phyloP scores from a whole-genome alignment of 2,113 vertebrate genomes.

The Lycocorax pyrrhopterus region DNA sequence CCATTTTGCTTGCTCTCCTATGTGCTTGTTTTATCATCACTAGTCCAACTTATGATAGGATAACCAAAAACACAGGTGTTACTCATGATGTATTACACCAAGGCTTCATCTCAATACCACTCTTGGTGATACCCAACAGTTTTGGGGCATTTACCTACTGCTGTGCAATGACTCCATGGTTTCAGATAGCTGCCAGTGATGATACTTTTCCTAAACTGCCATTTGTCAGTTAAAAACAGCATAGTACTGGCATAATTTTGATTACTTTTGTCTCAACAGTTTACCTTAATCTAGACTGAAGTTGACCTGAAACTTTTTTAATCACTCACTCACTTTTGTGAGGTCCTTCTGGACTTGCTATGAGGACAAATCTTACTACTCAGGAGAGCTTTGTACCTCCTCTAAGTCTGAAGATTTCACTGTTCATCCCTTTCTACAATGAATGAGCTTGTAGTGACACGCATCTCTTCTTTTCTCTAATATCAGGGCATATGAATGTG shows the following conservation, averaged over 20 bases:
- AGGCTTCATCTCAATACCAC: background rate
- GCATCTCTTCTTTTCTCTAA: background rate
- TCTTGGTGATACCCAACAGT: background rate
- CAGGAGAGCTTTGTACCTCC: background rate
- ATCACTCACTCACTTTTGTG: background rate
- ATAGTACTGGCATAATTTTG: background rate
- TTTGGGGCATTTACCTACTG: background rate
- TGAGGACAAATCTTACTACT: background rate
- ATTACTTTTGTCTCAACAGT: background rate
- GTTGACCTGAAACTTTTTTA: background rate
- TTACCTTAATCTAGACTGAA: background rate
- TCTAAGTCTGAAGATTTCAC: background rate
- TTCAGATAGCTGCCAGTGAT: background rate
- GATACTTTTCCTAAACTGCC: background rate
- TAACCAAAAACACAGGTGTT: background rate
- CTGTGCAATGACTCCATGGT: background rate
- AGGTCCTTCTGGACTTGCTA: background rate
- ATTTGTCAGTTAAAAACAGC: background rate
- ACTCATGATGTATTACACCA: background rate
- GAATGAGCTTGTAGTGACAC: background rate
- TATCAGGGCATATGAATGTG: background rate
- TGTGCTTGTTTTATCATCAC: background rate
- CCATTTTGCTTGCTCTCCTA: background rate
- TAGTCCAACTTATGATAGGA: background rate
- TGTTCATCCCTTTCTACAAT: background rate